Conservation (phyloP, 1,140 invertebrate species). For the Sycophila sp. region DNA sequence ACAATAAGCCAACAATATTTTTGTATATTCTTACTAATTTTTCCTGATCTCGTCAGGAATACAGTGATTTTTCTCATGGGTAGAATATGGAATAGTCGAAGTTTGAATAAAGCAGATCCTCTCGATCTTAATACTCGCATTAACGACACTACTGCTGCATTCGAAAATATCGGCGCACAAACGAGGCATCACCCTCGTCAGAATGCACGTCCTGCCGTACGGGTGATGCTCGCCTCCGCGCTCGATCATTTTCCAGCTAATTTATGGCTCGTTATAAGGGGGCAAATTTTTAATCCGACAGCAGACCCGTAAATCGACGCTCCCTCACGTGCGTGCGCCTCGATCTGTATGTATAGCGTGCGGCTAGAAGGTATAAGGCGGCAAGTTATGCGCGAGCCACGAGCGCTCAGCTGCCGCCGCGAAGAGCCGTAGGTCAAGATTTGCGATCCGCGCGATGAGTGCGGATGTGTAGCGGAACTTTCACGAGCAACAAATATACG, state of each 20-base stretch:
- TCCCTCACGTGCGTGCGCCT: background rate
- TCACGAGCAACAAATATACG: background rate
- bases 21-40: no score
- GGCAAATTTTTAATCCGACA: constrained; percentile 11
- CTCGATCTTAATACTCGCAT: constrained; percentile 9
- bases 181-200: background rate
- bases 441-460: constrained; percentile 3
- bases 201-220: background rate
- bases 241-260: constrained; percentile 21
- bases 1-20: no score
- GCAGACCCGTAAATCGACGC: constrained; percentile 11
- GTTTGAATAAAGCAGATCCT: no score
- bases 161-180: constrained; percentile 16
- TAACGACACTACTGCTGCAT: background rate
- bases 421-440: constrained; percentile 16
- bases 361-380: background rate
- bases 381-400: background rate
- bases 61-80: no score
- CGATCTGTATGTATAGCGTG: background rate
- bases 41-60: no score
- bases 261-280: constrained; percentile 24
- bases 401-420: background rate
- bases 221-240: background rate
- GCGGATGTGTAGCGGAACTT: constrained; percentile 18
- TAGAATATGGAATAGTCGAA: no score